Evolutionary conservation across 1,140 invertebrate species (phyloP).

Genomic region (Aphelenchoides besseyi): DNA sequence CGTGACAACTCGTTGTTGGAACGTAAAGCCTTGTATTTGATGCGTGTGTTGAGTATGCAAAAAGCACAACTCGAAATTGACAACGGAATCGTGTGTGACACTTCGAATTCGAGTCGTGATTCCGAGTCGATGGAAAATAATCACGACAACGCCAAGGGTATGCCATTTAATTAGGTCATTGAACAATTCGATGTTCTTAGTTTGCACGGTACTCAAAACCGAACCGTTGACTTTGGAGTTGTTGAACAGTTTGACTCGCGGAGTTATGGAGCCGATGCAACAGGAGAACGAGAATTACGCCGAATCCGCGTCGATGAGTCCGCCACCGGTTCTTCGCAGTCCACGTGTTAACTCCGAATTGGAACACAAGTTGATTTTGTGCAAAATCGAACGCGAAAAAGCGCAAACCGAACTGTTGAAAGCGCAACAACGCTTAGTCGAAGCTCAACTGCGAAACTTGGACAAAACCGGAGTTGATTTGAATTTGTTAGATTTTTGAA

Average conservation of each 20-base stretch:
- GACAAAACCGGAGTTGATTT: neutral
- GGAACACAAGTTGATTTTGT: neutral
- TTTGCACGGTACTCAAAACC: neutral
- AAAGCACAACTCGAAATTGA: neutral
- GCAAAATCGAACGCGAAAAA: conserved; percentile 19
- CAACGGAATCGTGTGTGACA: conserved; percentile 13
- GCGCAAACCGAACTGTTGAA: conserved; percentile 15
- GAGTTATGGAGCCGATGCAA: neutral
- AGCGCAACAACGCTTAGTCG: conserved; percentile 12
- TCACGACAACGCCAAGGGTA: neutral
- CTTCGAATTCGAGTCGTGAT: neutral
- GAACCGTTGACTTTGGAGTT: neutral
- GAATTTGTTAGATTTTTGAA: too few species aligned
- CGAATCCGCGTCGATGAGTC: neutral
- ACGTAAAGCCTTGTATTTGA: conserved; percentile 11
- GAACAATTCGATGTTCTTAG: neutral
- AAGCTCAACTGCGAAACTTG: conserved; percentile 13
- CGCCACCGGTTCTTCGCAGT: neutral
- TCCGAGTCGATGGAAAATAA: neutral
- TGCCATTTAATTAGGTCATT: too few species aligned
- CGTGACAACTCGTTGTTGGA: conserved; percentile 1
- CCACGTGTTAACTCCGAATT: neutral
- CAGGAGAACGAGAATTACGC: neutral
- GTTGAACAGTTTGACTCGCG: neutral
- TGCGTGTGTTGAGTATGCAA: conserved; percentile 4